Percentiles rank a stretch among this genome's conserved stretches.
These are phyloP conservation scores for Cryptoleucopteryx plumbea DNA, from an alignment of 2,113 vertebrate species.

Conservation along the genomic window DNA sequence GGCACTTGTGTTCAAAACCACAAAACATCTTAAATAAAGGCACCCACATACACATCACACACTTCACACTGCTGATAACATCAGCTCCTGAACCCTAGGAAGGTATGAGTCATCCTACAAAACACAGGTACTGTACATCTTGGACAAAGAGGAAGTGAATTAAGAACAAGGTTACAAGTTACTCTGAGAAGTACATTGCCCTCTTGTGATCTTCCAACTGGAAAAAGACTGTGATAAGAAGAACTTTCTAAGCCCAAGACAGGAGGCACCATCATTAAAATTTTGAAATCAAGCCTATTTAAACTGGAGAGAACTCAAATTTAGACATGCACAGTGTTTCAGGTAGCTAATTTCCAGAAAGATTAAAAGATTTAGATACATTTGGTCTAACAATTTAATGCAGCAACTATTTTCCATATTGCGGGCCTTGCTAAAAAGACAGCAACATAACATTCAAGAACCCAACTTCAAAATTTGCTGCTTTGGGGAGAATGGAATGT, in stretches of 20 bases:
- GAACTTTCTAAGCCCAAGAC: background rate
- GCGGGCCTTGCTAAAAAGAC: background rate
- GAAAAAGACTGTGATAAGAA: background rate
- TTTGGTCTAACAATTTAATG: background rate
- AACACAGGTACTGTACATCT: background rate
- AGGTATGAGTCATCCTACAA: background rate
- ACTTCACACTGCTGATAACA: background rate
- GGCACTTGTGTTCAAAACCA: background rate
- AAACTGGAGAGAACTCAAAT: background rate
- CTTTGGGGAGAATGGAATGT: background rate
- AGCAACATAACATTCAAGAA: background rate
- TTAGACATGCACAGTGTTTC: background rate
- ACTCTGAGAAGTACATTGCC: background rate
- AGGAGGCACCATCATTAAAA: background rate
- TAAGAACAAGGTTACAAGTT: background rate
- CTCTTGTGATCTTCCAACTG: background rate
- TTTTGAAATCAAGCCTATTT: background rate
- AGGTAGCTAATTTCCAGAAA: background rate
- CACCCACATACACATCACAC: background rate
- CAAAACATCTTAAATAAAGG: background rate
- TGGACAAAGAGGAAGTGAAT: background rate
- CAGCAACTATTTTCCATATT: background rate
- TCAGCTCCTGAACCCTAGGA: background rate
- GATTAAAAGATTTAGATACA: background rate
- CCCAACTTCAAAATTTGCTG: background rate